Conservation (phyloP, 2,797 vertebrate genomes). For the Sebastes ruberrimus region DNA sequence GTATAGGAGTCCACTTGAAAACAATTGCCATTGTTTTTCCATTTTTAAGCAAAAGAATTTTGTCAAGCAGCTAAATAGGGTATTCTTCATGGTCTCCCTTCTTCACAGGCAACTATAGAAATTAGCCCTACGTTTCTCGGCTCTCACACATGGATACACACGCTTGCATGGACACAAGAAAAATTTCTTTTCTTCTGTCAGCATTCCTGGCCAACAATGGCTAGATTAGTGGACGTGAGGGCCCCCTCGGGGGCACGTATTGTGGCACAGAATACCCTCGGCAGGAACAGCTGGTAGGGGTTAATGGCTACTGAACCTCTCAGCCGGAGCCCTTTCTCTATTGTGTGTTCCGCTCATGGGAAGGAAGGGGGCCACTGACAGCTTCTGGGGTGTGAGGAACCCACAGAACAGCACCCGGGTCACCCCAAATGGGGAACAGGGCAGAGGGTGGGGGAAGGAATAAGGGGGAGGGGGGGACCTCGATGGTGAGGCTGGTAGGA, state of each 20-base stretch:
- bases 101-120: constrained; percentile 99
- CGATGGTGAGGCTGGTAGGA: constrained; percentile 70
- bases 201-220: constrained; percentile 99
- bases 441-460: constrained; percentile 70
- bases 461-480: constrained; percentile 43
- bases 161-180: constrained; percentile 99
- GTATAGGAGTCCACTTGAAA: constrained; percentile 78
- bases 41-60: constrained; percentile 84
- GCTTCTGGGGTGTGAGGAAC: constrained; percentile 96
- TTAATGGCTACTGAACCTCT: constrained; percentile 99
- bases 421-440: constrained; percentile 86
- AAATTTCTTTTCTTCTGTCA: constrained; percentile 99
- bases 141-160: constrained; percentile 99
- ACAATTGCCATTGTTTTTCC: constrained; percentile 82
- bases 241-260: constrained; percentile 98
- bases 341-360: constrained; percentile 99
- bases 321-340: constrained; percentile 99
- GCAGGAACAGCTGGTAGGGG: constrained; percentile 99
- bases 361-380: constrained; percentile 99
- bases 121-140: constrained; percentile 99
- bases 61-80: constrained; percentile 89
- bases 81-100: constrained; percentile 94
- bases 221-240: constrained; percentile 99
- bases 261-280: constrained; percentile 99
- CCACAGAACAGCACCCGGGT: constrained; percentile 94